phyloP scores from a whole-genome alignment of 2,113 vertebrate genomes.

The Mystacornis crossleyi region DNA sequence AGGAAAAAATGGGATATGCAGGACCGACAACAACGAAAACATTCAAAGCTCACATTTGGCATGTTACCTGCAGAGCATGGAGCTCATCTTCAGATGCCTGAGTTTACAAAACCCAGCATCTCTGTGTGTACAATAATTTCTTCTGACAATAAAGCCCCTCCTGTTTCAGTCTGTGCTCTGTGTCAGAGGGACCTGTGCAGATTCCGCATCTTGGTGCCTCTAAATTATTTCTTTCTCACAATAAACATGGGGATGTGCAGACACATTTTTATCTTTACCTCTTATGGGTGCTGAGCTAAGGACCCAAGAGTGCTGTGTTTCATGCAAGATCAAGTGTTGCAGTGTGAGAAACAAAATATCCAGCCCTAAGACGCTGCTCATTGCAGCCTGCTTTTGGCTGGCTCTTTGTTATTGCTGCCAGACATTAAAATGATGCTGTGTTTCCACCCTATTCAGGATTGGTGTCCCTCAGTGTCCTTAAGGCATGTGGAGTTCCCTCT shows the following conservation, averaged over 20 bases:
- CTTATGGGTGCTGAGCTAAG: not conserved
- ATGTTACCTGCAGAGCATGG: rapidly evolving
- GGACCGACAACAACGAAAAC: not conserved
- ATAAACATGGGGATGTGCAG: not conserved
- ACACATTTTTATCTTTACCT: not conserved
- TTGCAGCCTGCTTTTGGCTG: not conserved
- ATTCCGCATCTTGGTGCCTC: not conserved
- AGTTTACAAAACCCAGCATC: rapidly evolving
- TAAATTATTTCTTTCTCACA: not conserved
- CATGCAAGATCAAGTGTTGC: not conserved
- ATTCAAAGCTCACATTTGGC: not conserved
- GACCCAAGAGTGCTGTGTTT: not conserved
- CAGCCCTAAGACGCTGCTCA: not conserved
- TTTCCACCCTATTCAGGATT: not conserved
- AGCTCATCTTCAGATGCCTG: not conserved
- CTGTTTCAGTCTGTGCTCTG: not conserved
- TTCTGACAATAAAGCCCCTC: not conserved
- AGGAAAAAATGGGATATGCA: not conserved
- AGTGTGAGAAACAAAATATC: not conserved
- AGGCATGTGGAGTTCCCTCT: not conserved
- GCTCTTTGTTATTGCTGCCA: not conserved
- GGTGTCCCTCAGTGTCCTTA: not conserved
- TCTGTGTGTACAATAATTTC: not conserved
- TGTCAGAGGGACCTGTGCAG: not conserved
- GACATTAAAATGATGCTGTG: not conserved